Evolutionary conservation across 2,113 vertebrate genomes (phyloP).

Genomic region (Lanius ludovicianus): DNA sequence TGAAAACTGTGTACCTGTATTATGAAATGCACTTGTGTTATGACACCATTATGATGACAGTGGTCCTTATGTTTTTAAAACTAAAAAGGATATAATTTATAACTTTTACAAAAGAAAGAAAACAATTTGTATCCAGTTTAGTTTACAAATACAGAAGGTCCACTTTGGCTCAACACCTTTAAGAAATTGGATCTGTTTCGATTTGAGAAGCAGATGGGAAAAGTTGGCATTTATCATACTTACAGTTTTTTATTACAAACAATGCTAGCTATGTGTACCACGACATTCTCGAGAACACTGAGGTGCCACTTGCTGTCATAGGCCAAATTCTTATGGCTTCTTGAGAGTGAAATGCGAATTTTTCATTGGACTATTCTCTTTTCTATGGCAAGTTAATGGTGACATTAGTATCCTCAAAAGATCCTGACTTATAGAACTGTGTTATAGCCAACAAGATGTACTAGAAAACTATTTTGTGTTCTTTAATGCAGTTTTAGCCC

Average conservation of each 20-base stretch:
- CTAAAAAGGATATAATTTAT: not conserved
- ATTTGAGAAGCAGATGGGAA: slow-evolving; percentile 52
- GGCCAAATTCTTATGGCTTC: not conserved
- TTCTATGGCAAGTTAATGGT: not conserved
- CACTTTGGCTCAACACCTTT: slow-evolving; percentile 43
- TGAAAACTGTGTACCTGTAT: not conserved
- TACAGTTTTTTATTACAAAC: slow-evolving; percentile 25
- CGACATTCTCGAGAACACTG: not conserved
- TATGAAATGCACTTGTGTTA: not conserved
- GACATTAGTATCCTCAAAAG: not conserved
- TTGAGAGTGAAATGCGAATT: not conserved
- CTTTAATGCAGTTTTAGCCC: not conserved
- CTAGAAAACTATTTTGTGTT: not conserved
- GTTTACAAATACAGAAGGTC: slow-evolving; percentile 22
- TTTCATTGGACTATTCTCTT: not conserved
- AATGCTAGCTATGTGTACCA: not conserved
- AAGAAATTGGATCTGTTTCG: slow-evolving; percentile 11
- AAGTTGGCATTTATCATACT: slow-evolving; percentile 31
- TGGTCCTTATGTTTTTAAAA: not conserved
- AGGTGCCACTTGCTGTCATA: slow-evolving; percentile 8
- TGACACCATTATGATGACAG: not conserved
- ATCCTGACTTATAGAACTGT: not conserved
- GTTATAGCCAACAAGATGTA: not conserved
- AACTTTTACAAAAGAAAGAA: not conserved
- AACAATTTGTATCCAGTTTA: not conserved